Percentiles rank a stretch among this genome's conserved stretches.
These are phyloP conservation scores for Rhinella marina DNA, from an alignment of 2,797 vertebrate species.

Conservation along the genomic window DNA sequence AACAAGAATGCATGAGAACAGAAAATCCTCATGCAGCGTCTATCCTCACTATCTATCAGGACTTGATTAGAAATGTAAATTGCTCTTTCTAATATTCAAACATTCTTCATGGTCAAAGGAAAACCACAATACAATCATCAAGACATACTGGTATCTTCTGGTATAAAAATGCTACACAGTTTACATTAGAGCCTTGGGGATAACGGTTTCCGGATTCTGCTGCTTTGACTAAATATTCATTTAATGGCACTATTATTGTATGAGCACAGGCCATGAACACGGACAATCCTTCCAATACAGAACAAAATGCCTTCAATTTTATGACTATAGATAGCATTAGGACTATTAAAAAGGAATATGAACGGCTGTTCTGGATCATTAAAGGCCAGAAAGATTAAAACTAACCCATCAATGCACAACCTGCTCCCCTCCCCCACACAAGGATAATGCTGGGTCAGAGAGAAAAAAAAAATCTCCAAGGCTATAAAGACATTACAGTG, in stretches of 20 bases:
- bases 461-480: not conserved
- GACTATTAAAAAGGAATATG: constrained; percentile 28
- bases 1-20: too few relatives aligned
- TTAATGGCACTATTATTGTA: constrained; percentile 12
- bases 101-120: not conserved
- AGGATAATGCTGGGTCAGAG: not conserved
- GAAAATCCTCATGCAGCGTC: too few relatives aligned
- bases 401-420: not conserved
- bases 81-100: not conserved
- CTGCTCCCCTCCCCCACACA: not conserved
- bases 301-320: constrained; percentile 23
- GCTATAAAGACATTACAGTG: not conserved
- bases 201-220: not conserved
- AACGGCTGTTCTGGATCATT: constrained; percentile 13
- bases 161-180: not conserved
- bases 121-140: not conserved
- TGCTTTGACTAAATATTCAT: constrained; percentile 1
- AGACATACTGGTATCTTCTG: not conserved
- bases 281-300: constrained; percentile 1
- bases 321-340: constrained; percentile 13
- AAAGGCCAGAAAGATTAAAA: not conserved
- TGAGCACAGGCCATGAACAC: not conserved
- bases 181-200: not conserved
- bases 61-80: not conserved
- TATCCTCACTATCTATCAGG: too few relatives aligned